Evolutionary conservation across 2,797 vertebrate genomes (phyloP).

Genomic region (Lepilemur ruficaudatus): DNA sequence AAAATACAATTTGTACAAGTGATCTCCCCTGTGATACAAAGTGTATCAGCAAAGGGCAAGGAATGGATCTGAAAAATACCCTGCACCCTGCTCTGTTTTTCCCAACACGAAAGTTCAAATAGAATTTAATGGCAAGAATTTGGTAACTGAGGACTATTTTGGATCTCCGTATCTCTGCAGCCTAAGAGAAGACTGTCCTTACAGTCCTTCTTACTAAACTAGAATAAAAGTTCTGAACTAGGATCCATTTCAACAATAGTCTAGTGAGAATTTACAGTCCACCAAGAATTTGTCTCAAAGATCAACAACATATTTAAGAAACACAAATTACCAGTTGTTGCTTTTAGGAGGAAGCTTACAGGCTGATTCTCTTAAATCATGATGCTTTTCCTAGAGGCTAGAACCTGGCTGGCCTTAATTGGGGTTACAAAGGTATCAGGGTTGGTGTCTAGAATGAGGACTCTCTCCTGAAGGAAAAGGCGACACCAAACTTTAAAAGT

Average conservation of each 20-base stretch:
- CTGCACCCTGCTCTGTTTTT: neutral
- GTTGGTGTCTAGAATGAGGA: neutral
- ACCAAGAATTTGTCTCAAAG: neutral
- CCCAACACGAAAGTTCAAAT: neutral
- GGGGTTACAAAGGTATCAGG: neutral
- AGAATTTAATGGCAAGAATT: neutral
- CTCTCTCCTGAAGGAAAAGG: neutral
- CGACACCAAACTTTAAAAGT: neutral
- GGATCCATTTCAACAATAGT: neutral
- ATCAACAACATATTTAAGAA: neutral
- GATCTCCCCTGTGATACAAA: neutral
- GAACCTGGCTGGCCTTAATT: fast-evolving
- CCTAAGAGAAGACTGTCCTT: neutral
- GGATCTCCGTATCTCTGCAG: neutral
- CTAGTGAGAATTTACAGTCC: neutral
- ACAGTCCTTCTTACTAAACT: neutral
- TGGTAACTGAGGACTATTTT: neutral
- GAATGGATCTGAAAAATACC: neutral
- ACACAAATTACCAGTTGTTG: neutral
- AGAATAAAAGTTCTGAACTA: neutral
- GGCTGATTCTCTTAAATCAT: neutral
- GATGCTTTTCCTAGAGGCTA: neutral
- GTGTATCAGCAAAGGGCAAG: neutral
- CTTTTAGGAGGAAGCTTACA: neutral
- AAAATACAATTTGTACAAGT: neutral